Evolutionary conservation across 2,113 vertebrate genomes (phyloP).

Genomic region (Pithys albifrons): DNA sequence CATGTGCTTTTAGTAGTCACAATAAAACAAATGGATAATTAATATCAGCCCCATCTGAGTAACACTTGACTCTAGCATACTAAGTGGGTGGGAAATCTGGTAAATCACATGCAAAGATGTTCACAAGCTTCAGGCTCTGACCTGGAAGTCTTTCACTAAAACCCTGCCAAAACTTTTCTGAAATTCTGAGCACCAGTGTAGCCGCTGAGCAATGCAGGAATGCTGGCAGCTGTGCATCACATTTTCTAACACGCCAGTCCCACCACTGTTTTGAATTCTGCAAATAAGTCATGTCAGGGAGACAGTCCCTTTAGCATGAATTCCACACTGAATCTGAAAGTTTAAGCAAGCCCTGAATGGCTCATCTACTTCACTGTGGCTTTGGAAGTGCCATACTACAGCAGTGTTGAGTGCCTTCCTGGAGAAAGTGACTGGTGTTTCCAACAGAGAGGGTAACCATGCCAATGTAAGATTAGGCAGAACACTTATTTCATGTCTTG

Average conservation of each 20-base stretch:
- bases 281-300: neutral
- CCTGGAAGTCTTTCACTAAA: constrained; percentile 16
- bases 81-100: constrained; percentile 27
- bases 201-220: neutral
- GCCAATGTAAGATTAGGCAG: fast-evolving
- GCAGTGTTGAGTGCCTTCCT: neutral
- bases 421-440: neutral
- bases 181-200: neutral
- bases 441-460: neutral
- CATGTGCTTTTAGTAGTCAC: neutral
- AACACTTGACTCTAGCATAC: constrained; percentile 7
- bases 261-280: neutral
- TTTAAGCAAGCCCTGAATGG: neutral
- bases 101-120: constrained; percentile 5
- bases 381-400: neutral
- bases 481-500: neutral
- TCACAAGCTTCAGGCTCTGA: constrained; percentile 18
- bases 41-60: constrained; percentile 9
- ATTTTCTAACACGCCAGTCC: neutral
- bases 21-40: neutral
- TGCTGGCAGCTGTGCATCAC: fast-evolving
- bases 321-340: neutral
- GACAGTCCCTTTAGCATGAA: neutral
- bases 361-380: neutral
- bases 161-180: neutral